Conservation (phyloP, 2,113 vertebrate species). For the Sigmodon hispidus region DNA sequence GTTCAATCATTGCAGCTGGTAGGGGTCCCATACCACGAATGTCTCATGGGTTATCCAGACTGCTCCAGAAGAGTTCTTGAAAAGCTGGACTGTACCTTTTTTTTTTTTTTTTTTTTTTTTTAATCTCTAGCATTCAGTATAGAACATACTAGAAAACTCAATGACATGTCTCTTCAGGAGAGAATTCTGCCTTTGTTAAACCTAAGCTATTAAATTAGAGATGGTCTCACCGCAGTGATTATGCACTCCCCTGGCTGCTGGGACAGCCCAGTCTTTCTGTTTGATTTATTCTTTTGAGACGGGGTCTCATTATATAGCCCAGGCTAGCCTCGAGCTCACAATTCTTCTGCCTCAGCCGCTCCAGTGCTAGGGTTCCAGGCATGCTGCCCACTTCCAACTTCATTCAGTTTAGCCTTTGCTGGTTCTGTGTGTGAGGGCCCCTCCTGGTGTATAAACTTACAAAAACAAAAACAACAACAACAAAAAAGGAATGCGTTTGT, state of each 20-base stretch:
- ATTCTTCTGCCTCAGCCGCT: neutral
- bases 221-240: neutral
- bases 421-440: neutral
- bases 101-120: too few species aligned
- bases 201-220: neutral
- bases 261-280: neutral
- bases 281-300: neutral
- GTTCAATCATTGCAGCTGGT: neutral
- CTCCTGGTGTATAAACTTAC: neutral
- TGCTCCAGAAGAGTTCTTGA: neutral
- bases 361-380: neutral
- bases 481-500: neutral
- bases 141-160: neutral
- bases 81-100: neutral
- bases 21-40: accelerated
- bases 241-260: neutral
- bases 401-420: neutral
- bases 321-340: neutral
- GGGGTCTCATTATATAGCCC: neutral
- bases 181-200: neutral
- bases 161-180: neutral
- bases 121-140: neutral
- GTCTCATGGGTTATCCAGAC: accelerated
- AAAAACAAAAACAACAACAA: too few species aligned
- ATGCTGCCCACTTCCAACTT: too few species aligned